Evolutionary conservation across 1,140 invertebrate genomes (phyloP).

Genomic region (Pissodes strobi): DNA sequence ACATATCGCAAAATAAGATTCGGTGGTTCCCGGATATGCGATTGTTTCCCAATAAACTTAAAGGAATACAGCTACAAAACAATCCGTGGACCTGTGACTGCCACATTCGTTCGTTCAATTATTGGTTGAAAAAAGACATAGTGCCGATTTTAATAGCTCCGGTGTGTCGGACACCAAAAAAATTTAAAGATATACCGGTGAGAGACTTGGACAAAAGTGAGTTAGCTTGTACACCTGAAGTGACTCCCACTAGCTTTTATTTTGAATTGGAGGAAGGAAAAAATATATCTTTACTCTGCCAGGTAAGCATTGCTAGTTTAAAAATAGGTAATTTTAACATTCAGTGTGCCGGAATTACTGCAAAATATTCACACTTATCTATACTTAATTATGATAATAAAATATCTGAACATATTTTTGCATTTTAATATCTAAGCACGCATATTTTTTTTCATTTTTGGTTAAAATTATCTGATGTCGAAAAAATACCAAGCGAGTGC

Average conservation of each 20-base stretch:
- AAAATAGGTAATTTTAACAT: no score
- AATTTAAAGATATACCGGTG: constrained; percentile 69
- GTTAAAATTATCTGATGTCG: no score
- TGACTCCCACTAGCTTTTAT: constrained; percentile 69
- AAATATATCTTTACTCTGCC: constrained; percentile 77
- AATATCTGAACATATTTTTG: no score
- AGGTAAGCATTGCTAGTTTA: no score
- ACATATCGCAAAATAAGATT: constrained; percentile 79
- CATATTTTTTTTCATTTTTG: no score
- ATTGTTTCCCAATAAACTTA: constrained; percentile 71
- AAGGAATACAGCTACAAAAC: constrained; percentile 68
- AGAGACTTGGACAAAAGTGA: constrained; percentile 71
- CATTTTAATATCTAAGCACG: no score
- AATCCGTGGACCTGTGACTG: constrained; percentile 91
- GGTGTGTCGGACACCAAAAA: constrained; percentile 70
- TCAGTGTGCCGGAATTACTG: no score
- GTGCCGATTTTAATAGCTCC: constrained; percentile 73
- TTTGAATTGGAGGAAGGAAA: constrained; percentile 76
- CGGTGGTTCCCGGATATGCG: constrained; percentile 68
- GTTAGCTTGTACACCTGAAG: constrained; percentile 80
- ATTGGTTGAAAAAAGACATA: constrained; percentile 75
- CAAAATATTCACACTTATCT: no score
- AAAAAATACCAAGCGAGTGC: no score
- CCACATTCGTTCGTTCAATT: constrained; percentile 71
- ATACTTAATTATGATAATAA: no score